Evolutionary conservation across 2,888 invertebrate genomes (phyloP), one percentile per base, ranked within the genome.

Genomic region (Stenurella melanura): DNA sequence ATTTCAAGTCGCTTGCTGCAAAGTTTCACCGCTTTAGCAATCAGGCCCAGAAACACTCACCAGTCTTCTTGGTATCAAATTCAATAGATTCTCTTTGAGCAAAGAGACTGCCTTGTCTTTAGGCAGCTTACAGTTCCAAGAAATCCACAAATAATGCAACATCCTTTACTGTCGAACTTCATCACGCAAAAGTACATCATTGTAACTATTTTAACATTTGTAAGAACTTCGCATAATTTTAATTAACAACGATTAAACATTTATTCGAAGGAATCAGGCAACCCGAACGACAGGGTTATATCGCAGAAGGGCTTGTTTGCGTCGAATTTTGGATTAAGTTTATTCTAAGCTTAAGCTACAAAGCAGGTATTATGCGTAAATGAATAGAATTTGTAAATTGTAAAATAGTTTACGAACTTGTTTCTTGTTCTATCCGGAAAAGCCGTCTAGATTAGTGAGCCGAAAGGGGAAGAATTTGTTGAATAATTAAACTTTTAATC

Each of bases 401-500:
- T 74, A 78, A 78, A 80, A 79, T 80, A 79, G 80, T 80, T 80
- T 72, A 73, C 66, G 21, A 80, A 78, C 76, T 80, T 77, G 69
- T 67, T 74, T 21, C 42, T 38, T 67, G 54, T 67, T 74, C 60
- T 34, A 18, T 30, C 18, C 60, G 50, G 70, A 60, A 60, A 60
- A 60, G 18, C 60, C 70, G 58, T 6, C 18, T 17, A 61, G 60
- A 70, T 60, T 50, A 70, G 58, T 58, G 60, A 56, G 17, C 21
- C 19, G 11, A 38, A 50, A 54, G 74, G 74, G 69, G 68, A 78
- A 75, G 76, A 78, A 81, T 78, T 68, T 75, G 72, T 69, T 81
- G 75, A 75, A 78, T 81, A 79, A 81, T 81, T 78, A 78, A 81
- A 81, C 73, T 79, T 81, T 81, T 79, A 79, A 79, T 78, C 74